phyloP scores from a whole-genome alignment of 1,140 invertebrate species.

The Zophobas atratus region DNA sequence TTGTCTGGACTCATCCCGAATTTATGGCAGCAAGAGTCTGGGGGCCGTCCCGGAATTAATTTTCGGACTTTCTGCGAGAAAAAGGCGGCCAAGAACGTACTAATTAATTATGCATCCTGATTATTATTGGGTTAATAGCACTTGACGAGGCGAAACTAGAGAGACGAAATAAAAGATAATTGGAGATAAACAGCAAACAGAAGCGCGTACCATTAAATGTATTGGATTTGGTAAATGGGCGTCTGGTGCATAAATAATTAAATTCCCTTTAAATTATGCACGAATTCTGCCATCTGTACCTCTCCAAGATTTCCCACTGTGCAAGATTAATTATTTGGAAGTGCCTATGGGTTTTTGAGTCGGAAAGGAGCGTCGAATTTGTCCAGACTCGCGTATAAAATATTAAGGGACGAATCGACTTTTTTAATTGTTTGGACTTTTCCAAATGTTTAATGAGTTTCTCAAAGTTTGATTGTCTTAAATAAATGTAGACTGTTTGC shows the following conservation, averaged over 20 bases:
- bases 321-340: conserved; percentile 43
- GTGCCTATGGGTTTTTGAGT: conserved; percentile 25
- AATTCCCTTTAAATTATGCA: conserved; percentile 33
- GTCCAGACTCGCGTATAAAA: conserved; percentile 1
- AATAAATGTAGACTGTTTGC: conserved; percentile 20
- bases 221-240: conserved; percentile 36
- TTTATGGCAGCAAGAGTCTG: conserved; percentile 18
- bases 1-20: conserved; percentile 24
- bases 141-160: no score
- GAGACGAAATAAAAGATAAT: conserved; percentile 5
- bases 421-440: conserved; percentile 32
- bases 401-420: conserved; percentile 15
- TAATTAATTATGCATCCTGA: no score
- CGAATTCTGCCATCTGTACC: conserved; percentile 26
- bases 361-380: not conserved
- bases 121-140: no score
- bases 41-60: not conserved
- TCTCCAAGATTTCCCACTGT: conserved; percentile 34
- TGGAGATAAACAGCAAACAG: conserved; percentile 30
- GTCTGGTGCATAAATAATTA: conserved; percentile 33
- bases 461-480: not conserved
- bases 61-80: not conserved
- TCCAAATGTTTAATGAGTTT: conserved; percentile 39
- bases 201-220: conserved; percentile 21
- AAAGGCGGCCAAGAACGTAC: no score